Evolutionary conservation across 2,113 vertebrate genomes (phyloP).

Genomic region (Halcyon senegalensis): DNA sequence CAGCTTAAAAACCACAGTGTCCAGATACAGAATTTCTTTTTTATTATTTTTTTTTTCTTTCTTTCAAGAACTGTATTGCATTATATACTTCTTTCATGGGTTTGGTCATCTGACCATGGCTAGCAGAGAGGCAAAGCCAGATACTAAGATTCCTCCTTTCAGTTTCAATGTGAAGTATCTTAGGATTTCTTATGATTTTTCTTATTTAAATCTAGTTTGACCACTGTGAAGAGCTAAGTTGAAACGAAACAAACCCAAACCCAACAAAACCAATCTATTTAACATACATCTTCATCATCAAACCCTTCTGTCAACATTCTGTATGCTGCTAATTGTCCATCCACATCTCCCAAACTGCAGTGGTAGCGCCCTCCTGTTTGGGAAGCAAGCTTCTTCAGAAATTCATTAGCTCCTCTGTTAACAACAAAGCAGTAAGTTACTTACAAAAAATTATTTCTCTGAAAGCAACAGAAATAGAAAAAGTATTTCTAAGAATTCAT

Average conservation of each 20-base stretch:
- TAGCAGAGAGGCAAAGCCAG: neutral
- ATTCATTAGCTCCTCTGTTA: slow-evolving; percentile 75
- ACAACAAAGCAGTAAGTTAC: neutral
- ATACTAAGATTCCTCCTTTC: neutral
- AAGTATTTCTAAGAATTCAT: neutral
- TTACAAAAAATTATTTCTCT: neutral
- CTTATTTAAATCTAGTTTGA: neutral
- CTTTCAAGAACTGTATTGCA: neutral
- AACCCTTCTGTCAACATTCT: slow-evolving; percentile 67
- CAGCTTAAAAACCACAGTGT: neutral
- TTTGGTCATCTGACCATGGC: neutral
- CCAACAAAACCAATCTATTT: neutral
- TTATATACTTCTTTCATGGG: neutral
- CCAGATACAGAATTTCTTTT: neutral
- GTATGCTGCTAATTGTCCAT: slow-evolving; percentile 56
- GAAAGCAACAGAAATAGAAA: neutral
- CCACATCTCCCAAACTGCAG: slow-evolving; percentile 59
- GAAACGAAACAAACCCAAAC: neutral
- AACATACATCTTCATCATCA: slow-evolving; percentile 68
- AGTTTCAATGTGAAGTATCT: neutral
- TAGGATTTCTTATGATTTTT: neutral
- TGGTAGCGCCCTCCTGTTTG: slow-evolving; percentile 81
- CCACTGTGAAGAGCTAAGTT: neutral
- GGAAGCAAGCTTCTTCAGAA: slow-evolving; percentile 79
- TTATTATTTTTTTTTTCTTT: neutral